Evolutionary conservation across 2,113 vertebrate species (phyloP).

Genomic region (Ascaphus truei): DNA sequence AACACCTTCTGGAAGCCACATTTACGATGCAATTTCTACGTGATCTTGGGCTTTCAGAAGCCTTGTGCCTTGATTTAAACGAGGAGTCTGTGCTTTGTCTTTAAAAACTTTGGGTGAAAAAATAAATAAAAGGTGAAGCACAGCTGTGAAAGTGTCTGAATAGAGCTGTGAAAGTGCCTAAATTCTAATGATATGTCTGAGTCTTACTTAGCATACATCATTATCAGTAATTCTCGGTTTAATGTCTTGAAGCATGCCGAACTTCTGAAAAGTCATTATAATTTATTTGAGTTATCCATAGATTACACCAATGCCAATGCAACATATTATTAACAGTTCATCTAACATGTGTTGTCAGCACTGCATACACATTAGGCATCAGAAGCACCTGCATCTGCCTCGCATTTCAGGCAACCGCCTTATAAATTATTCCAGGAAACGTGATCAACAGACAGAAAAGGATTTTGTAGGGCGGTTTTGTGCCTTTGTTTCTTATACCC

Average conservation of each 20-base stretch:
- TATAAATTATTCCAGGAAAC: slow-evolving; percentile 25
- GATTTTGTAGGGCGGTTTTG: background rate
- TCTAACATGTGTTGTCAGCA: background rate
- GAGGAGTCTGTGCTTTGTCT: background rate
- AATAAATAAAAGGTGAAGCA: background rate
- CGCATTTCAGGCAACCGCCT: slow-evolving; percentile 1
- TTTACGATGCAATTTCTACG: no score
- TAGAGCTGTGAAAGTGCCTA: background rate
- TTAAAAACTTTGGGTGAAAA: background rate
- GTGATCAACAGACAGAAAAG: slow-evolving; percentile 26
- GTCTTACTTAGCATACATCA: background rate
- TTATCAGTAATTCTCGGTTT: background rate
- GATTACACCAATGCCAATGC: background rate
- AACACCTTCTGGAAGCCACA: no score
- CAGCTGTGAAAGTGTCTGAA: background rate
- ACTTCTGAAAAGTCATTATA: background rate
- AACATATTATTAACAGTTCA: background rate
- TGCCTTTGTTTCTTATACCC: slow-evolving; percentile 15
- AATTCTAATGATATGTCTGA: background rate
- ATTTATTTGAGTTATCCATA: background rate
- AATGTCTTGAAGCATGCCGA: background rate
- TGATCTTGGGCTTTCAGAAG: no score
- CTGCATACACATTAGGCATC: background rate
- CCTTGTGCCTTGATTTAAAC: no score
- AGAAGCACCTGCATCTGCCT: slow-evolving; percentile 1